Evolutionary conservation across 2,888 invertebrate genomes (phyloP).

Genomic region (Clepsis dumicolana): DNA sequence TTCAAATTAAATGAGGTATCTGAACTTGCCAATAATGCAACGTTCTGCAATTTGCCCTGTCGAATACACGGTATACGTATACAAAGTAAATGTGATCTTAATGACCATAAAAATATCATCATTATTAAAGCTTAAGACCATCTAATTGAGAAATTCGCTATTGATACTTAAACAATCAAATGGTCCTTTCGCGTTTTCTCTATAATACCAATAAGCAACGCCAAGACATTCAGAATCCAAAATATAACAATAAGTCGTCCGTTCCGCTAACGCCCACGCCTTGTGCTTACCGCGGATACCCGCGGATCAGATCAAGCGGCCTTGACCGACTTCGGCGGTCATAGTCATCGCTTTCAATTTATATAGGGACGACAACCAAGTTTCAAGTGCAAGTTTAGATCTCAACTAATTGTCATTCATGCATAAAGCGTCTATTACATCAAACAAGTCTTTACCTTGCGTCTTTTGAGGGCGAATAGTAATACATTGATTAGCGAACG

Average conservation of each 20-base stretch:
- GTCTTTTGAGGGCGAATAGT: background rate
- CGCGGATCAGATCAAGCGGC: slow-evolving; percentile 52
- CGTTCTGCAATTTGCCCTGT: too few species aligned
- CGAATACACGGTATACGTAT: too few species aligned
- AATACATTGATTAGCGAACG: background rate
- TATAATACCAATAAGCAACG: background rate
- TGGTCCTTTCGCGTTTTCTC: background rate
- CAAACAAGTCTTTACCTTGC: background rate
- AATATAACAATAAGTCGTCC: background rate
- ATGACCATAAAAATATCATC: too few species aligned
- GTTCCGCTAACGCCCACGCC: slow-evolving; percentile 40
- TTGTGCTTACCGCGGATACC: slow-evolving; percentile 41
- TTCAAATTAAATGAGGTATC: too few species aligned
- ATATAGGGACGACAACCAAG: slow-evolving; percentile 65
- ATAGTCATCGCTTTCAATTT: slow-evolving; percentile 69
- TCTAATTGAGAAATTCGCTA: too few species aligned
- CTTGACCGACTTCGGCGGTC: slow-evolving; percentile 72
- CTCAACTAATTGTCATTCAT: slow-evolving; percentile 19
- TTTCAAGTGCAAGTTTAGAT: slow-evolving; percentile 63
- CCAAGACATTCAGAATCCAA: background rate
- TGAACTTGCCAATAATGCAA: too few species aligned
- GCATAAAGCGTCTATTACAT: slow-evolving; percentile 9
- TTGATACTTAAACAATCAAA: too few species aligned
- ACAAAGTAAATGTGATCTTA: too few species aligned
- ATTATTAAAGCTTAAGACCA: too few species aligned